Evolutionary conservation across 1,140 invertebrate species (phyloP).

Genomic region (Aleiodes sp.): DNA sequence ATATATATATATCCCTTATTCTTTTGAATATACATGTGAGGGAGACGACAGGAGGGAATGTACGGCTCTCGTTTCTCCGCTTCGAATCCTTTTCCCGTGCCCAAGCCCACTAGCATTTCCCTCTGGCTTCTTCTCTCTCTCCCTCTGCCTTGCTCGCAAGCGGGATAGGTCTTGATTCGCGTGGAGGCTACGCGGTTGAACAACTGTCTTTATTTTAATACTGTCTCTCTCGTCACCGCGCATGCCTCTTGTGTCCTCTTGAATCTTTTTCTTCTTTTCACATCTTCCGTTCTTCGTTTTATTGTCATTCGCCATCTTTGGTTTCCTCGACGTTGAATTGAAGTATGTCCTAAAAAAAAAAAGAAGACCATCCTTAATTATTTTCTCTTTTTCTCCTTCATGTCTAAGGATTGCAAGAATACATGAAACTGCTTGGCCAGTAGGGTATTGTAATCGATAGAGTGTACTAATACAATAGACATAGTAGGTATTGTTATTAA

Average conservation of each 20-base stretch:
- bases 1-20: neutral
- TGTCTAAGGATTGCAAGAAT: neutral
- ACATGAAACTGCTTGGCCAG: too few species aligned
- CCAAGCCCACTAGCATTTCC: neutral
- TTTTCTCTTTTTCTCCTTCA: neutral
- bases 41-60: neutral
- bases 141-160: neutral
- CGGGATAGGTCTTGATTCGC: slow-evolving; percentile 1
- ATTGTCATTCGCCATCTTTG: slow-evolving; percentile 7
- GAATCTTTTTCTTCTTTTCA: slow-evolving; percentile 6
- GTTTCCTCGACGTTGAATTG: neutral
- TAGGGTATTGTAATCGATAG: neutral
- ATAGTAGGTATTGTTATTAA: too few species aligned
- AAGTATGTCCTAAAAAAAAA: too few species aligned
- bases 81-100: neutral
- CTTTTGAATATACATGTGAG: neutral
- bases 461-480: too few species aligned
- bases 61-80: slow-evolving; percentile 6
- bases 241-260: slow-evolving; percentile 8
- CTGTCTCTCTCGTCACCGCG: neutral
- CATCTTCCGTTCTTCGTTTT: neutral
- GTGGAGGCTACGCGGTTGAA: neutral
- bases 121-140: neutral
- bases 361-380: too few species aligned
- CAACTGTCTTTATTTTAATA: neutral